Base-by-base conservation (phyloP, 2,113 vertebrate species). In the Turnix velox region DNA sequence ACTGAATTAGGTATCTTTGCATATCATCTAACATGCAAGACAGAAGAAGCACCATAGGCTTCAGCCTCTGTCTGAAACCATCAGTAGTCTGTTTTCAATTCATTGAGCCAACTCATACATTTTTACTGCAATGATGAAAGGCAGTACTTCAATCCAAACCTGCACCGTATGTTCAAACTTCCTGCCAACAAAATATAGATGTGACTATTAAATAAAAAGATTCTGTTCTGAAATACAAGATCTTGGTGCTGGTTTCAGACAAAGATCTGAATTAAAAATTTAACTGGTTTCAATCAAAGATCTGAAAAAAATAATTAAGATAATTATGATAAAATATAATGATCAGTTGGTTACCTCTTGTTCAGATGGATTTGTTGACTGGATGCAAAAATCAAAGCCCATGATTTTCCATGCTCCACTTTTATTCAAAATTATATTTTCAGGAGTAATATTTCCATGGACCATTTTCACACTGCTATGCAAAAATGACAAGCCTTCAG, bases 381-480 rank as follows among this genome's bases (percentile, higher is more conserved):
- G 99, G 94, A 99, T 98, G 96, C 98, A 99, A 97, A 99, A 99
- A 97, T 99, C 99, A 94, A 99, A 99, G 66, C 99, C 99, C 99
- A 99, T 99, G 95, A 99, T 99, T 98, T 99, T 99, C 99, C 99
- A 99, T 28, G 98, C 98, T 84, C 99, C 99, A 55, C 98, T 99
- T 96, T 99, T 99, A 97, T 99, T 99, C 87, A 99, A 97, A 96
- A 99, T 99, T 95, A 99, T 98, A 96, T 99, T 99, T 97, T 99
- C 99, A 80, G 96, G 97, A 94, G 98, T 98, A 95, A 99, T 96
- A 96, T 99, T 99, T 59, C 99, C 98, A 93, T 99, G 99, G 79
- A 99, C 98, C 99, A 99, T 99, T 97, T 99, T 99, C 43, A 99
- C 99, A 75, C 99, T 99, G 77, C 98, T 99, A 97, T 99, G 99